Percentiles rank a stretch among this genome's conserved stretches.
Evolutionary conservation across 2,888 invertebrate genomes (phyloP).

Genomic region (Drosophila atroscutellata): DNA sequence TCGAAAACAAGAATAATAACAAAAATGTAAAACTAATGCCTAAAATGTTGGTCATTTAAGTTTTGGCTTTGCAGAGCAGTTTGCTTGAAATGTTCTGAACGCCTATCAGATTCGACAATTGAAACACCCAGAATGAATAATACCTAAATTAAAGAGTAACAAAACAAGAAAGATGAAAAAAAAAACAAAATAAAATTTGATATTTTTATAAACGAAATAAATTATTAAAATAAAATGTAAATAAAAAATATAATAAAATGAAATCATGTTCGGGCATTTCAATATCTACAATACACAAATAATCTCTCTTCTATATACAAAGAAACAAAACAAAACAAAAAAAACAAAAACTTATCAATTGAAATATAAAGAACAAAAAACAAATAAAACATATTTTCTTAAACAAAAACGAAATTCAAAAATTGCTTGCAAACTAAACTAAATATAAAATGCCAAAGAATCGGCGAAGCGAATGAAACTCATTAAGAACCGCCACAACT

Average conservation of each 20-base stretch:
- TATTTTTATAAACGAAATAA: conserved; percentile 79
- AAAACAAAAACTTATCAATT: conserved; percentile 51
- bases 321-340: conserved; percentile 29
- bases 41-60: conserved; percentile 52
- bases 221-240: conserved; percentile 65
- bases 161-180: conserved; percentile 23
- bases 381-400: conserved; percentile 51
- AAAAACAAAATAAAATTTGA: conserved; percentile 66
- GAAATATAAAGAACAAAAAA: conserved; percentile 47
- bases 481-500: conserved; percentile 3
- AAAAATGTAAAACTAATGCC: conserved; percentile 30
- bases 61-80: conserved; percentile 47
- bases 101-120: conserved; percentile 22
- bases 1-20: conserved; percentile 25
- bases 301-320: conserved; percentile 74
- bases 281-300: conserved; percentile 62
- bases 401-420: conserved; percentile 35
- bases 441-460: conserved; percentile 54
- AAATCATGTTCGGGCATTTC: conserved; percentile 65
- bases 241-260: conserved; percentile 56
- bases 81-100: conserved; percentile 20
- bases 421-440: conserved; percentile 47
- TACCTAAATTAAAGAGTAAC: conserved; percentile 40
- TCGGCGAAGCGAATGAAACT: conserved; percentile 38
- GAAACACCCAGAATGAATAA: conserved; percentile 40